phyloP scores from a whole-genome alignment of 2,888 invertebrate genomes.

The Nomada fucata region DNA sequence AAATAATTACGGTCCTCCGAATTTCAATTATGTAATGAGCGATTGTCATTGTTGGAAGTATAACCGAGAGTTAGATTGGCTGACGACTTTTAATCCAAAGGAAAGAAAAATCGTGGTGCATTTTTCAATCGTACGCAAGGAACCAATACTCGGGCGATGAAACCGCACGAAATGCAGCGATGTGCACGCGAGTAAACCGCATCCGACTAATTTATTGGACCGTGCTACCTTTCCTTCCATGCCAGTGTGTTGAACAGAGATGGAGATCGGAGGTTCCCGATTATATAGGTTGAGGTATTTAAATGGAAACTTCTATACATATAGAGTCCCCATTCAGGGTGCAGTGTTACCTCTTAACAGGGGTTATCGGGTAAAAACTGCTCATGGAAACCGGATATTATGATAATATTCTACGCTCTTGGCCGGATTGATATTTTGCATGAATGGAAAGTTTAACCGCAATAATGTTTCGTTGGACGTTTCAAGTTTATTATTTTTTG shows the following conservation, averaged over 20 bases:
- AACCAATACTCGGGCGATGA: conserved; percentile 26
- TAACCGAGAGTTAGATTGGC: neutral
- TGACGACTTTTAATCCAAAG: neutral
- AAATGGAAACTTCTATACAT: conserved; percentile 21
- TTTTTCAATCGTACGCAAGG: conserved; percentile 35
- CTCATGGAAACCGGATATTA: neutral
- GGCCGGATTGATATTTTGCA: neutral
- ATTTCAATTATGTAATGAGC: conserved; percentile 1
- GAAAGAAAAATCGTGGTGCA: conserved; percentile 8
- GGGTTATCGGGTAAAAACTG: conserved; percentile 15
- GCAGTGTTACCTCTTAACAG: neutral
- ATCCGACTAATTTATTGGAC: conserved; percentile 55
- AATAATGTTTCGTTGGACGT: neutral
- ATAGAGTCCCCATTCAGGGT: neutral
- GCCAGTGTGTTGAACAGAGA: conserved; percentile 18
- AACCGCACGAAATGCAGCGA: conserved; percentile 44
- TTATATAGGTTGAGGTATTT: conserved; percentile 32
- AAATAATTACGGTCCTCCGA: neutral
- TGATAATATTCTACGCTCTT: neutral
- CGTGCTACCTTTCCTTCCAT: conserved; percentile 26
- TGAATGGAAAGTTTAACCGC: neutral
- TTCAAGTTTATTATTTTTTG: conserved; percentile 1
- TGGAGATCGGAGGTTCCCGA: conserved; percentile 4
- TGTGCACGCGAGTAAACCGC: conserved; percentile 51
- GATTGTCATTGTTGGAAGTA: neutral